Base-by-base conservation (phyloP, 2,113 vertebrate species). In the Cebidichthys violaceus region DNA sequence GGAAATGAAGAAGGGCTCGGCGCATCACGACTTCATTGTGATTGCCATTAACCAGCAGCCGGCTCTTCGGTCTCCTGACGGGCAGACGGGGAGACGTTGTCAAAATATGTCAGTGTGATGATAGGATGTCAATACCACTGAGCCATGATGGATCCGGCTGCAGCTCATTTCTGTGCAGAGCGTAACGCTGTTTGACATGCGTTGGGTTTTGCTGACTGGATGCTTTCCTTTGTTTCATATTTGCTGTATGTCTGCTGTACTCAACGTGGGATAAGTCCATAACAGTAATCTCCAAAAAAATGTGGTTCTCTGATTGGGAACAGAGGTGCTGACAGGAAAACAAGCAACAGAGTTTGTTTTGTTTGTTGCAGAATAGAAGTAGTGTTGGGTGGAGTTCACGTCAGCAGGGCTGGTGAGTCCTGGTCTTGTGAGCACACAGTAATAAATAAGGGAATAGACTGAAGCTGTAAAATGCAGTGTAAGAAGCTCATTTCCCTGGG, bases 351-450 rank as follows among this genome's bases (percentile, higher is more conserved):
- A 50, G 6, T 20, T 50, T 50, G 7, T 50, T 20, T 59, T 29
- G 4, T 55, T 11, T 50, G 6, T 54, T 66, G 70, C 77, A 55
- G 47, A 72, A 71, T 17, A 75, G 27, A 71, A 83, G 61, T 50
- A 13, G 75, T 69, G 71, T 64, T 87, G 11, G 81, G 60, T 35
- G 54, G 59, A 45, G 37, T 70, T 73, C 65, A 43, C 43, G 33
- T 66, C 45, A 31, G 50, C 52, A 31, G 50, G 52, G 41, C 59
- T 70, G 61, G 22, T n/a, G n/a, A n/a, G n/a, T n/a, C n/a, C n/a
- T n/a, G 70, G 60, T 90, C 74, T 57, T 70, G 47, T 86, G 75
- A 81, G 75, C 65, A 68, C 52, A 37, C 61, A 66, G 33, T 85
- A 61, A 82, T 85, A 85, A 82, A 82, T 55, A 76, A 80, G 71